Conservation (phyloP, 2,113 vertebrate genomes). For the Leptodactylus fuscus region DNA sequence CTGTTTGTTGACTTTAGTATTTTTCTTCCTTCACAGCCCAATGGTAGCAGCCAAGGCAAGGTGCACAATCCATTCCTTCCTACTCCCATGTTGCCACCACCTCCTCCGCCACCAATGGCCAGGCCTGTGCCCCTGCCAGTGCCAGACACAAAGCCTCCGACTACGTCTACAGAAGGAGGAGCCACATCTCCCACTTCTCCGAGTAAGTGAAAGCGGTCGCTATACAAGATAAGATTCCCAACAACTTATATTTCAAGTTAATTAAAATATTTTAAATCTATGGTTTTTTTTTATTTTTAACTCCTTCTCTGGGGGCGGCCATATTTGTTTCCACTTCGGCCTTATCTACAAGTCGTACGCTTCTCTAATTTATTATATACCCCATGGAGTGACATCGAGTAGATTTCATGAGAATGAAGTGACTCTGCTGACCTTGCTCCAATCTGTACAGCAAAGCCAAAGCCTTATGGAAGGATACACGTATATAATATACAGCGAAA, state of each 20-base stretch:
- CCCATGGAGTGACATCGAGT: too few species aligned
- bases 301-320: too few species aligned
- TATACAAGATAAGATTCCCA: too few species aligned
- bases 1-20: background rate
- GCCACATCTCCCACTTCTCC: conserved; percentile 95
- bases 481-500: too few species aligned
- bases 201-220: conserved; percentile 85
- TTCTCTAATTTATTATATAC: too few species aligned
- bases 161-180: conserved; percentile 93
- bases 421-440: background rate
- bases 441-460: background rate
- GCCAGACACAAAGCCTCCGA: conserved; percentile 95
- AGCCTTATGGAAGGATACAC: too few species aligned
- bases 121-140: conserved; percentile 97
- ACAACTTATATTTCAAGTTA: too few species aligned
- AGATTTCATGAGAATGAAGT: background rate
- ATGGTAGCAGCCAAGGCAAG: conserved; percentile 98
- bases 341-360: too few species aligned
- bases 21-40: conserved; percentile 80
- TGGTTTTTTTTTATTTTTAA: too few species aligned
- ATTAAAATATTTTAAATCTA: too few species aligned
- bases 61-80: conserved; percentile 99
- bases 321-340: too few species aligned
- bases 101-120: conserved; percentile 96
- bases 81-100: conserved; percentile 97